phyloP scores from a whole-genome alignment of 2,797 vertebrate species.

The Apodemus agrarius region DNA sequence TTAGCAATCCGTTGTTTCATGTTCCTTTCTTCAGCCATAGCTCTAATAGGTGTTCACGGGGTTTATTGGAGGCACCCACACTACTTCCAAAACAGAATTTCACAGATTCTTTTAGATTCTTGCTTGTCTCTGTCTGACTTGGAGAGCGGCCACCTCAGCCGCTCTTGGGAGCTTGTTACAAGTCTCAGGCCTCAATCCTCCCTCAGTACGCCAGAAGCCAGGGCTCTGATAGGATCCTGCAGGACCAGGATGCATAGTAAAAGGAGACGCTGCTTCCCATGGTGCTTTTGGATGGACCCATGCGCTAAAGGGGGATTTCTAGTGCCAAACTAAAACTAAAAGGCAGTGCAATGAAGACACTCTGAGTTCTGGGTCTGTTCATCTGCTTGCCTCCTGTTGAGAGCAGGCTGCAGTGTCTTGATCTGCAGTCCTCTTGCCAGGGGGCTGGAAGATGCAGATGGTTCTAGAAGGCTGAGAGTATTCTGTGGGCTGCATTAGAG shows the following conservation, averaged over 20 bases:
- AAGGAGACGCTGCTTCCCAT: background rate
- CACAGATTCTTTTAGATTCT: conserved; percentile 26
- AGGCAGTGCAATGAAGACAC: background rate
- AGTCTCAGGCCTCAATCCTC: background rate
- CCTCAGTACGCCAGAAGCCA: background rate
- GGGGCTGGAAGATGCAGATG: background rate
- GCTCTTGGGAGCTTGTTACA: background rate
- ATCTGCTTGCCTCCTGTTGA: background rate
- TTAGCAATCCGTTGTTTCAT: conserved; percentile 1
- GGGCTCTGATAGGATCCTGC: background rate
- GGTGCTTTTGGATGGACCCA: background rate
- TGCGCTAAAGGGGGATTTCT: conserved; percentile 17
- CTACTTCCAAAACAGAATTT: conserved; percentile 52
- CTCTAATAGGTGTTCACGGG: background rate
- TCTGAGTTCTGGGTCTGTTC: background rate
- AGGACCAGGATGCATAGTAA: background rate
- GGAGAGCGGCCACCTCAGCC: background rate
- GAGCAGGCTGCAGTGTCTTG: background rate
- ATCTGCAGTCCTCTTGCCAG: background rate
- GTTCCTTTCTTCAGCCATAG: conserved; percentile 14
- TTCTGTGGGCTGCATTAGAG: background rate
- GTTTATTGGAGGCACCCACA: conserved; percentile 10
- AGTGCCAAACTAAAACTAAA: background rate
- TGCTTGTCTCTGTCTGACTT: background rate
- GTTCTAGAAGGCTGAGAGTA: background rate